Evolutionary conservation across 1,140 invertebrate species (phyloP), one percentile per base, ranked within the genome.

Genomic region (Aporrectodea caliginosa): DNA sequence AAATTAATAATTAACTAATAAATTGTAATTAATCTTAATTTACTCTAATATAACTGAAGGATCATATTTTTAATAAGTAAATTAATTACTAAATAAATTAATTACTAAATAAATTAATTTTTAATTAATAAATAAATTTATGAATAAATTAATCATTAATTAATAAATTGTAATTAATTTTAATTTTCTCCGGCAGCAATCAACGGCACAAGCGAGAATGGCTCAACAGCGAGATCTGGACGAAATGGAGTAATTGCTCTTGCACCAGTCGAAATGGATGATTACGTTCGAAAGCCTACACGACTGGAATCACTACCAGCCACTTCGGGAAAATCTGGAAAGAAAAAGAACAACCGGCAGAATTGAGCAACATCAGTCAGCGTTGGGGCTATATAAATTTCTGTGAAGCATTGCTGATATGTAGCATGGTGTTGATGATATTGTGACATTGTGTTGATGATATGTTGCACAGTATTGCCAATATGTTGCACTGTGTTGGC

Each of bases 261-360:
- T 6, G 43, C 22, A 12, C 6, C 43, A 58, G 6, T 58, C 6
- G 43, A 58, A 58, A 6, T 22, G 6, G 43, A 58, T 58, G 43
- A 58, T 58, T 58, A 12, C 43, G 77, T 82, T 16, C 78, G 85
- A 43, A 84, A 83, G 78, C 87, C 87, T 0, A 83, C 79, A 16
- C 82, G 85, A 29, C 80, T 88, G 2, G 84, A 88, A 75, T 84
- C 87, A 1, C 82, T 87, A 33, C 85, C 84, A 1, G 68, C 84
- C 12, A 80, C 83, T 1, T 81, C 82, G 12, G 77, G 81, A 14
- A 84, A 83, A 35, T 75, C 84, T 81, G 82, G 77, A 72, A 78
- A 84, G 79, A 81, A 85, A 84, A 80, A 85, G 83, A 78, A n/a
- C n/a, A n/a, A n/a, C n/a, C n/a, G n/a, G n/a, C n/a, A n/a, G n/a